Evolutionary conservation across 1,140 invertebrate genomes (phyloP).

Genomic region (Bilobella aurantiaca): DNA sequence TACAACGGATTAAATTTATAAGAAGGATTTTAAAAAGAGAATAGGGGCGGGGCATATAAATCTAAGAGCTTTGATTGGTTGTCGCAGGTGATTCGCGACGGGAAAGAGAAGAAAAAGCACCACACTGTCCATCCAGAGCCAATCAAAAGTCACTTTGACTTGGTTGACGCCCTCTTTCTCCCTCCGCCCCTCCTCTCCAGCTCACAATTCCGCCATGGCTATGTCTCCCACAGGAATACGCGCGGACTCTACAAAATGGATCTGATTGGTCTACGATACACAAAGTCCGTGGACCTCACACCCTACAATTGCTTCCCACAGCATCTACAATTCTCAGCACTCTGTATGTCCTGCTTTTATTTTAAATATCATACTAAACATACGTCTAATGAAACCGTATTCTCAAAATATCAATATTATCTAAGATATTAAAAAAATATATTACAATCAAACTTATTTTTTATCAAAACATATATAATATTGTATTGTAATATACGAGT

Average conservation of each 20-base stretch:
- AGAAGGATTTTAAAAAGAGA: too few relatives aligned
- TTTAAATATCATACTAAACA: too few relatives aligned
- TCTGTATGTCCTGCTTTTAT: conserved; percentile 63
- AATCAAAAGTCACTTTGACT: conserved; percentile 66
- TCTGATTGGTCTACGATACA: conserved; percentile 62
- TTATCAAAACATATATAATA: too few relatives aligned
- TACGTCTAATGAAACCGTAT: too few relatives aligned
- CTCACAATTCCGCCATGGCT: conserved; percentile 49
- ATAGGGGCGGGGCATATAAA: too few relatives aligned
- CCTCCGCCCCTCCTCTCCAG: conserved; percentile 44
- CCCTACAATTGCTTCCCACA: conserved; percentile 65
- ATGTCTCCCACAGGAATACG: conserved; percentile 64
- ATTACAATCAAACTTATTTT: too few relatives aligned
- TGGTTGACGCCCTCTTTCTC: conserved; percentile 60
- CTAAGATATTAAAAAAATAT: too few relatives aligned
- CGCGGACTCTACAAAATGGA: conserved; percentile 65
- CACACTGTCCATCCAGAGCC: conserved; percentile 68
- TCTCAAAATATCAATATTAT: not conserved
- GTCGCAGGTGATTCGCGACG: conserved; percentile 65
- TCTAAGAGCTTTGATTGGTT: too few relatives aligned
- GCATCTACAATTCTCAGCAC: conserved; percentile 57
- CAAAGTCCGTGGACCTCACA: conserved; percentile 60
- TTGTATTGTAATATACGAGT: too few relatives aligned
- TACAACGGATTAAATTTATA: too few relatives aligned
- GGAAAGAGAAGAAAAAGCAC: conserved; percentile 62